A percentile compares a stretch with the other conserved stretches of the same genome.
Evolutionary conservation across 2,888 invertebrate genomes (phyloP).

Genomic region (Eupsilia transversa): DNA sequence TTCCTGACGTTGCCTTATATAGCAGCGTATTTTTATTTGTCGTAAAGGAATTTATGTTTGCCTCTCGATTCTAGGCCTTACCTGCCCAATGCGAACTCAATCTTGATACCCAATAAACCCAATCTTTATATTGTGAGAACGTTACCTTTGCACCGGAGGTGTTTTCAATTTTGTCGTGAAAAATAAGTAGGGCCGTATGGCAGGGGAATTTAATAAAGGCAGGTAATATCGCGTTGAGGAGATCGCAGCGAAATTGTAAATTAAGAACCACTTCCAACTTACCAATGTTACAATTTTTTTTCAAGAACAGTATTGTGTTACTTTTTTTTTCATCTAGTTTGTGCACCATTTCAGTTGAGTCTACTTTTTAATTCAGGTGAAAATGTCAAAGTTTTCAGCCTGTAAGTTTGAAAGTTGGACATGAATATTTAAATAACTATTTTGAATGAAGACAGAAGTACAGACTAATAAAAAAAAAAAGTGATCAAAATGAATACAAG

Average conservation of each 20-base stretch:
- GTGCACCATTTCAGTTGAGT: not conserved
- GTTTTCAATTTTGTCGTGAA: constrained; percentile 86
- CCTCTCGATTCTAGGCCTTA: constrained; percentile 73
- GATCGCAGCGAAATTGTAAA: constrained; percentile 82
- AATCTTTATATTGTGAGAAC: constrained; percentile 86
- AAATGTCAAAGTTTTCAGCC: constrained; percentile 4
- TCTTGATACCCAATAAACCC: constrained; percentile 82
- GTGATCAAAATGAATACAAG: too few relatives aligned
- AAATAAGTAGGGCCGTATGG: constrained; percentile 78
- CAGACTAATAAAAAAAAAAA: too few relatives aligned
- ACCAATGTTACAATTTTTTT: constrained; percentile 66
- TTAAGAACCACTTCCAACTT: constrained; percentile 78
- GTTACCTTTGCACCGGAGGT: constrained; percentile 79
- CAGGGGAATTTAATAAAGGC: constrained; percentile 83
- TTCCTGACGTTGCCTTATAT: constrained; percentile 75
- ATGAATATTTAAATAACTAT: not conserved
- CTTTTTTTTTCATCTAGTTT: constrained; percentile 57
- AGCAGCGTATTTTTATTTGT: constrained; percentile 85
- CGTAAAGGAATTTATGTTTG: constrained; percentile 87
- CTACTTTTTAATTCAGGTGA: not conserved
- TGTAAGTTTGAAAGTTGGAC: not conserved
- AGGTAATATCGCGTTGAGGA: constrained; percentile 78
- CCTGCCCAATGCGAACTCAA: constrained; percentile 78
- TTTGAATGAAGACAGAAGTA: too few relatives aligned
- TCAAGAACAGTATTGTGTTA: constrained; percentile 62